Evolutionary conservation across 2,888 invertebrate species (phyloP).

Genomic region (Coenonympha arcania): DNA sequence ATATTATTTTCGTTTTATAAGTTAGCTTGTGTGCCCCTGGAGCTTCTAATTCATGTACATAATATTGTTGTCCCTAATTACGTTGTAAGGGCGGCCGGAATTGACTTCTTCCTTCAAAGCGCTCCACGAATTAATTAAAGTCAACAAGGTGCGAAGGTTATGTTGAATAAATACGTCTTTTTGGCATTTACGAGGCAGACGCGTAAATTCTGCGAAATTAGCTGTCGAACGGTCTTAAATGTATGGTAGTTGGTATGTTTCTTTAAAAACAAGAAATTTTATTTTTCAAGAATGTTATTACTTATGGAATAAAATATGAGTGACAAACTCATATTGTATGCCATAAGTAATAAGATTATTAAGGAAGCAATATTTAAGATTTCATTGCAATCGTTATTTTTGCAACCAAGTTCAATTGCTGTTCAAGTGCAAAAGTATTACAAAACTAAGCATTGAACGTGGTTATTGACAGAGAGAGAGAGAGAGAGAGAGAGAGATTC

Average conservation of each 20-base stretch:
- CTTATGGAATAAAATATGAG: too few relatives aligned
- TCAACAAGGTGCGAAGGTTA: slow-evolving; percentile 11
- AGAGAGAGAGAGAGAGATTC: too few relatives aligned
- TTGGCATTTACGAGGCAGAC: slow-evolving; percentile 15
- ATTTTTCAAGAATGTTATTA: too few relatives aligned
- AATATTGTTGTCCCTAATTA: slow-evolving; percentile 17
- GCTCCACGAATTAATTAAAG: slow-evolving; percentile 17
- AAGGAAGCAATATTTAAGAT: too few relatives aligned
- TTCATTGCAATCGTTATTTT: too few relatives aligned
- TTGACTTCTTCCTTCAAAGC: slow-evolving; percentile 4
- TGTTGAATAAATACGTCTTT: slow-evolving; percentile 20
- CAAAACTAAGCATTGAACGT: too few relatives aligned
- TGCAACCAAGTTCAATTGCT: too few relatives aligned
- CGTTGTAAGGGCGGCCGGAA: slow-evolving; percentile 11
- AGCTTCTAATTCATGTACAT: not conserved
- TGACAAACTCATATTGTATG: too few relatives aligned
- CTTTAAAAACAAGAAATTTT: not conserved
- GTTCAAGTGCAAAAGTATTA: too few relatives aligned
- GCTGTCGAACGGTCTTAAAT: slow-evolving; percentile 14
- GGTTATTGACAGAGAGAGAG: too few relatives aligned
- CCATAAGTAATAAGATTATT: too few relatives aligned
- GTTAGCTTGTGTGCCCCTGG: not conserved
- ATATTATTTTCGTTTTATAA: too few relatives aligned
- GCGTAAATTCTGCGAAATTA: slow-evolving; percentile 20
- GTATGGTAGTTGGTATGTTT: not conserved